Conservation (phyloP, 2,113 vertebrate species). For the Delphinus delphis region DNA sequence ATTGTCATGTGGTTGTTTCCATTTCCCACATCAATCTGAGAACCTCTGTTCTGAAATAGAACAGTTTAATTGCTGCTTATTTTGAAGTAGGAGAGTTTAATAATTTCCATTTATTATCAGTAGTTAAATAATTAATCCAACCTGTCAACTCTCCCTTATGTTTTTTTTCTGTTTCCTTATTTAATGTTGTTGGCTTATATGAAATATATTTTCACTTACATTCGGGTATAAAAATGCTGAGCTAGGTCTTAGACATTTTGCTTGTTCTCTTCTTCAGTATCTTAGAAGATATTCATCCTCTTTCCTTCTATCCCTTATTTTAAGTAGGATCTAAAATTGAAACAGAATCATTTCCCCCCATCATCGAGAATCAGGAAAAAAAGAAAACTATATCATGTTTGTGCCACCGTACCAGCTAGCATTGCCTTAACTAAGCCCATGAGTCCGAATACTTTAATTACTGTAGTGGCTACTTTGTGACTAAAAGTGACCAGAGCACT, state of each 20-base stretch:
- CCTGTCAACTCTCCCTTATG: not conserved
- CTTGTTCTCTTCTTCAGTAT: not conserved
- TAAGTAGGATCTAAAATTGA: not conserved
- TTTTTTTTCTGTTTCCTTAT: not conserved
- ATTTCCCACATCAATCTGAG: not conserved
- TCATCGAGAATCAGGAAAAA: not conserved
- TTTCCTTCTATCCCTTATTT: not conserved
- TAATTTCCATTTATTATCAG: not conserved
- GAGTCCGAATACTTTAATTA: not conserved
- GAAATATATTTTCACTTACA: not conserved
- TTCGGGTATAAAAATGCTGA: not conserved
- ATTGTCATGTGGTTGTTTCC: not conserved
- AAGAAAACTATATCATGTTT: not conserved
- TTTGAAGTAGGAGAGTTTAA: not conserved
- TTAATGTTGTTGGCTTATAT: not conserved
- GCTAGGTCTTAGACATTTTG: not conserved
- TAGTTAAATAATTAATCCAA: not conserved
- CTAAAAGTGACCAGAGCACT: not conserved
- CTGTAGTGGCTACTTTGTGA: not conserved
- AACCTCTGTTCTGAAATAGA: not conserved
- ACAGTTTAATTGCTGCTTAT: not conserved
- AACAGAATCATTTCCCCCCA: not conserved
- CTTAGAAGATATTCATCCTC: not conserved
- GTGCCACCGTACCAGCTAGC: no score
- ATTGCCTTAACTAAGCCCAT: not conserved